Evolutionary conservation across 2,888 invertebrate species (phyloP).

Genomic region (Catocala sponsa): DNA sequence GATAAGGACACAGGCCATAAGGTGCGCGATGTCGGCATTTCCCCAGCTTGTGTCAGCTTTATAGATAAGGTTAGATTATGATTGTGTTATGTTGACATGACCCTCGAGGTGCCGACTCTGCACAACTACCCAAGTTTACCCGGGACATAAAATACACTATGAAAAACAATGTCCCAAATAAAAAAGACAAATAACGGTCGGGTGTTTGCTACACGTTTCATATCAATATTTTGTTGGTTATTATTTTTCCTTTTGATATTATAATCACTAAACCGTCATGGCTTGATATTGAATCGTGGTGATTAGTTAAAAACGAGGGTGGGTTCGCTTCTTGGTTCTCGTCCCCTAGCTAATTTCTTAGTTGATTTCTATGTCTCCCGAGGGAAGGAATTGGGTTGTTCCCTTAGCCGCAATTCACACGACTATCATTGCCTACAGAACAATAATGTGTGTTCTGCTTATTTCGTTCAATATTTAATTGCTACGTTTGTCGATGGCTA

Average conservation of each 20-base stretch:
- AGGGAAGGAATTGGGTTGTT: slow-evolving; percentile 2
- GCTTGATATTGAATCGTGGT: background rate
- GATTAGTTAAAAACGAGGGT: slow-evolving; percentile 13
- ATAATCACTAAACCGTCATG: no score
- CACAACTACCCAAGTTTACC: slow-evolving; percentile 31
- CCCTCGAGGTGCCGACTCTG: slow-evolving; percentile 42
- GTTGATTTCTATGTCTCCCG: slow-evolving; percentile 17
- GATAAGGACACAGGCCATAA: slow-evolving; percentile 37
- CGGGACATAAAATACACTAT: slow-evolving; percentile 32
- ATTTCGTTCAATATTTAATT: no score
- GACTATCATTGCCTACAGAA: slow-evolving; percentile 11
- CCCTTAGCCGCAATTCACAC: slow-evolving; percentile 12
- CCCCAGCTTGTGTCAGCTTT: slow-evolving; percentile 40
- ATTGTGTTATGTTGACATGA: slow-evolving; percentile 51
- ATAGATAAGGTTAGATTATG: slow-evolving; percentile 52
- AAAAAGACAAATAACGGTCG: slow-evolving; percentile 20
- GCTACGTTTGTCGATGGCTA: no score
- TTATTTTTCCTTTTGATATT: no score
- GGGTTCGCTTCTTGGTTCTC: background rate
- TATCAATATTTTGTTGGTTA: background rate
- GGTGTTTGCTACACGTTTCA: slow-evolving; percentile 2
- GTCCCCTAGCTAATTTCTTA: slow-evolving; percentile 15
- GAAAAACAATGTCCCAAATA: slow-evolving; percentile 41
- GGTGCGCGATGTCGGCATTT: slow-evolving; percentile 36
- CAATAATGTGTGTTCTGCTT: background rate